Evolutionary conservation across 92 coral and sea anemone species (phyloP).

Genomic region (Pocillopora grandis): DNA sequence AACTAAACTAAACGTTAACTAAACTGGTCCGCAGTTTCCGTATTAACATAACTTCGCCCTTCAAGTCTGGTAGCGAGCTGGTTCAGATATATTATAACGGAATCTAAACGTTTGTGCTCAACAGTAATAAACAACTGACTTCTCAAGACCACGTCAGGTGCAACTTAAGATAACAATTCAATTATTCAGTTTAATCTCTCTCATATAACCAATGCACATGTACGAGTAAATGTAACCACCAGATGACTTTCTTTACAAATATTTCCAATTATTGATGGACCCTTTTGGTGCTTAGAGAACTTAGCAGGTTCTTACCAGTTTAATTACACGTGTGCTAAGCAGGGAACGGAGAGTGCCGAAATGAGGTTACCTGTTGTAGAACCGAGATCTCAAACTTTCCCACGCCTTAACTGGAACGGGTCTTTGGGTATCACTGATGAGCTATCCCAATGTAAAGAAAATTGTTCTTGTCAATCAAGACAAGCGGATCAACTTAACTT

Average conservation of each 20-base stretch:
- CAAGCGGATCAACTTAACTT: no score
- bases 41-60: no score
- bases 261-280: not conserved
- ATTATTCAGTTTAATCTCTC: not conserved
- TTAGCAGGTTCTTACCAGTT: not conserved
- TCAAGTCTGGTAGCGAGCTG: not conserved
- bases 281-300: not conserved
- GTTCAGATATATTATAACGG: not conserved
- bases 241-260: not conserved
- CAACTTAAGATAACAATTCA: not conserved
- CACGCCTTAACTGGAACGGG: conserved; percentile 11
- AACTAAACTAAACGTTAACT: no score
- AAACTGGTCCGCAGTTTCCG: no score
- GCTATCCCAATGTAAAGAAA: no score
- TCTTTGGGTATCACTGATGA: no score
- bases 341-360: not conserved
- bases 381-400: conserved; percentile 17
- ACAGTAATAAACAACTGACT: conserved; percentile 1
- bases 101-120: not conserved
- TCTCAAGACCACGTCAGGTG: not conserved
- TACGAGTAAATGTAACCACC: conserved; percentile 18
- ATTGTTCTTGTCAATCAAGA: no score
- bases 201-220: conserved; percentile 24
- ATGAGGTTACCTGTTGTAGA: conserved; percentile 13
- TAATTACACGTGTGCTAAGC: not conserved